Percentiles rank a stretch among this genome's conserved stretches.
These are phyloP conservation scores for Paragorgia papillata DNA, from an alignment of 92 coral and sea anemone genomes.

Conservation along the genomic window DNA sequence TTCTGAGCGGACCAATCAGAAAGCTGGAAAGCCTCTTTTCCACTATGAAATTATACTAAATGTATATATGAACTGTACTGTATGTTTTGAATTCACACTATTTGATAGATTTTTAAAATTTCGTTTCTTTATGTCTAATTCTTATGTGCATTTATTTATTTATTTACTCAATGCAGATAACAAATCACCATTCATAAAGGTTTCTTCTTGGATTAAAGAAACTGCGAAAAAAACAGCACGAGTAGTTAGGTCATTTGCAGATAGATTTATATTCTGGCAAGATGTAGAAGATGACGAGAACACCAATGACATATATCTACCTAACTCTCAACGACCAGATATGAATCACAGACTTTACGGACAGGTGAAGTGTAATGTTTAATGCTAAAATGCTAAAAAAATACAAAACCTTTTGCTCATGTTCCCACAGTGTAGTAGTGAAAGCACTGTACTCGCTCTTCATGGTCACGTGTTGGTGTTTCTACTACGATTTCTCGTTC, in stretches of 20 bases:
- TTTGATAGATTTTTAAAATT: no score
- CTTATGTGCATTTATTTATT: neutral
- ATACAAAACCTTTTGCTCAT: no score
- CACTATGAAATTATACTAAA: no score
- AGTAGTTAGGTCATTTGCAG: constrained; percentile 20
- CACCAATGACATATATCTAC: neutral
- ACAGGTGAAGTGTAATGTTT: neutral
- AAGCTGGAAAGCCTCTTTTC: no score
- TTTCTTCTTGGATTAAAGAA: constrained; percentile 15
- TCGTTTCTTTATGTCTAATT: no score
- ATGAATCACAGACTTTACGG: neutral
- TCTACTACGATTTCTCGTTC: no score
- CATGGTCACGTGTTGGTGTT: no score
- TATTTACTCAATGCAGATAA: neutral
- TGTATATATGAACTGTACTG: no score
- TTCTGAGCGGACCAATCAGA: no score
- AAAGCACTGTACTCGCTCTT: no score
- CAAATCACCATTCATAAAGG: constrained; percentile 17
- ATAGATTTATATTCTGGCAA: constrained; percentile 3
- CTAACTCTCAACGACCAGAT: neutral
- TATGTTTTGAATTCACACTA: neutral
- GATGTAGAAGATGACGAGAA: constrained; percentile 27
- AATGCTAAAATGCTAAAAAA: neutral
- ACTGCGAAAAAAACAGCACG: constrained; percentile 24
- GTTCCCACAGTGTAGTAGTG: no score